Base-by-base conservation (phyloP, 2,113 vertebrate genomes). In the Callopanchax toddi region DNA sequence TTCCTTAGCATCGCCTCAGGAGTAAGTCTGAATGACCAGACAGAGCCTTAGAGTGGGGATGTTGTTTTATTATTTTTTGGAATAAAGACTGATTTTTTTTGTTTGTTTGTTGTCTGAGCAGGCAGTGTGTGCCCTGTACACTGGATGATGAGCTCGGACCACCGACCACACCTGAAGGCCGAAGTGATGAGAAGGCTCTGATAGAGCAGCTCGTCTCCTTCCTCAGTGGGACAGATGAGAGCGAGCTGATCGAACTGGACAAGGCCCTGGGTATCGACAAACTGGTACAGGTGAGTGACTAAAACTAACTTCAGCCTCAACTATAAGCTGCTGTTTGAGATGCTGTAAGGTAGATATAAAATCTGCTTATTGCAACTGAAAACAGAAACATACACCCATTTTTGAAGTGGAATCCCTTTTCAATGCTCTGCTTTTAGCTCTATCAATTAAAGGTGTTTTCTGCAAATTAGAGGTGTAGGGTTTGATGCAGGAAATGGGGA, bases 141-240 rank as follows among this genome's bases (percentile, higher is more conserved):
- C 89, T 98, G 90, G 96, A 98, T 16, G 95, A 97, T 58, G 94
- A 97, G 71, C 89, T 98, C 13, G 94, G 94, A 56, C 94, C 96
- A 4, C 96, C 95, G 50, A 95, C 94, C 58, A 95, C 95, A 1
- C 91, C 93, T 0, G 96, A 98, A 85, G 94, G 93, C 22, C 93
- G 94, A 10, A 97, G 91, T 1, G 96, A 98, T 1, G 96, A 98
- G 90, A 98, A 97, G 45, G 95, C 95, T 37, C 92, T 98, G 51
- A 81, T 98, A 0, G 96, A 98, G 67, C 96, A 98, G 89, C 93
- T 98, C 4, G 93, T 97, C 12, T 94, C 93, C 79, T 97, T 98
- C 89, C 94, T 98, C 73, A 98, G 95, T n/a, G 95, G 95, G 69
- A 97, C 96, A n/a, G 96, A 98, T 3, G 96, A 98, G 89, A 97